These are phyloP conservation scores for Acanthopagrus latus DNA, from an alignment of 2,797 vertebrate species.

Conservation along the genomic window DNA sequence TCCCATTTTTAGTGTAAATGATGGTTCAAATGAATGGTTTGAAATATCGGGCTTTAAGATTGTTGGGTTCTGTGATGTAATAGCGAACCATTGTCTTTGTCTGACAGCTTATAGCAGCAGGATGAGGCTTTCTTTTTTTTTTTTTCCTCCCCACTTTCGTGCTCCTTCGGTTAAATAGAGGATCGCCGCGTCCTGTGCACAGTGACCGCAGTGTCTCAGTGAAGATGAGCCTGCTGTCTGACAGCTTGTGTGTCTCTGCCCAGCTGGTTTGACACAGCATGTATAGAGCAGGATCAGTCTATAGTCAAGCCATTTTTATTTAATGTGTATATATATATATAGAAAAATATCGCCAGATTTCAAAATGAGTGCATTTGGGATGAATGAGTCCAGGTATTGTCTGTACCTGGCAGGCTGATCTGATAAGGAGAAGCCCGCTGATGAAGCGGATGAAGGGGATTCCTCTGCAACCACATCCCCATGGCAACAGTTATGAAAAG, in stretches of 20 bases:
- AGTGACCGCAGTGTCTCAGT: conserved; percentile 54
- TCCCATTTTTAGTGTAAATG: neutral
- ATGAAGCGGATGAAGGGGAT: conserved; percentile 67
- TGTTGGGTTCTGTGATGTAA: accelerated
- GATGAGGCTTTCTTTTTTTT: neutral
- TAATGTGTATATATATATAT: too few relatives aligned
- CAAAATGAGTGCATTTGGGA: neutral
- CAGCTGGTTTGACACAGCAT: conserved; percentile 18
- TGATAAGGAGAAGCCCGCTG: conserved; percentile 43
- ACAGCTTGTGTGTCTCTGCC: conserved; percentile 15
- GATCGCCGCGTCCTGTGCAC: conserved; percentile 12
- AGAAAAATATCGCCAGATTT: neutral
- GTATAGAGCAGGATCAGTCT: neutral
- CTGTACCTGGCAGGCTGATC: neutral
- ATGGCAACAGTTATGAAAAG: conserved; percentile 74
- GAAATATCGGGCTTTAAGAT: neutral
- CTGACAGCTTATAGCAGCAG: neutral
- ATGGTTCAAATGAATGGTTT: neutral
- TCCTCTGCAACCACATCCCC: conserved; percentile 68
- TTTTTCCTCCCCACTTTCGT: neutral
- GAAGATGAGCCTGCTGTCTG: conserved; percentile 35
- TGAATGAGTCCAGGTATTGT: neutral
- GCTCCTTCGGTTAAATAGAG: conserved; percentile 9
- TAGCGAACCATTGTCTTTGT: conserved; percentile 9
- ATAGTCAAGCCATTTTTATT: neutral